A percentile compares a stretch with the other conserved stretches of the same genome.
Evolutionary conservation across 1,140 invertebrate genomes (phyloP).

Genomic region (Solenopsis invicta): DNA sequence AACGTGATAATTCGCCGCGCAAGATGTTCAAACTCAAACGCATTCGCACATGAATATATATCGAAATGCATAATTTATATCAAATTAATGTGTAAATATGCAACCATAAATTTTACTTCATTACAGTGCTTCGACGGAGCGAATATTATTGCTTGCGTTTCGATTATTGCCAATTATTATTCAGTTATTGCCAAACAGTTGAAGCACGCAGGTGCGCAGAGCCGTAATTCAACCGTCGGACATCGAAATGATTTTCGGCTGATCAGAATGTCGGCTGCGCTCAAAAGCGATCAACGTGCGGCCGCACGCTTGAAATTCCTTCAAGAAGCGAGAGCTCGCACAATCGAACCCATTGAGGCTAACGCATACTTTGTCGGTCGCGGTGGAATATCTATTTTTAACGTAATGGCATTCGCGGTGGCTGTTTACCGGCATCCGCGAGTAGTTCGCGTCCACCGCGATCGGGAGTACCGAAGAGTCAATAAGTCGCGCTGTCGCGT

Average conservation of each 20-base stretch:
- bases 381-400: slow-evolving; percentile 68
- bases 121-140: background rate
- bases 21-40: background rate
- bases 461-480: background rate
- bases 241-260: slow-evolving; percentile 29
- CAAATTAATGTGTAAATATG: background rate
- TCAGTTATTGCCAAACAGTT: background rate
- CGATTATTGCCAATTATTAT: background rate
- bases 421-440: background rate
- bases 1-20: slow-evolving; percentile 18
- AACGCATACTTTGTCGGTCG: background rate
- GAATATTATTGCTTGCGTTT: background rate
- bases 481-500: background rate
- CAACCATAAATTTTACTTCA: slow-evolving; percentile 1
- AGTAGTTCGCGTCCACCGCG: background rate
- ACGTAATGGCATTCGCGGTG: slow-evolving; percentile 18
- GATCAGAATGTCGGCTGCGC: slow-evolving; percentile 13
- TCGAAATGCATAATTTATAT: slow-evolving; percentile 6
- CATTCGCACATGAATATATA: too few relatives aligned
- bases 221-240: slow-evolving; percentile 8
- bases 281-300: slow-evolving; percentile 29
- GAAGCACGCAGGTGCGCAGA: background rate
- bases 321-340: slow-evolving; percentile 33
- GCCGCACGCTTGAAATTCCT: slow-evolving; percentile 63
- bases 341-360: slow-evolving; percentile 28